Conservation (phyloP, 2,797 vertebrate species). For the Eleutherodactylus coqui region DNA sequence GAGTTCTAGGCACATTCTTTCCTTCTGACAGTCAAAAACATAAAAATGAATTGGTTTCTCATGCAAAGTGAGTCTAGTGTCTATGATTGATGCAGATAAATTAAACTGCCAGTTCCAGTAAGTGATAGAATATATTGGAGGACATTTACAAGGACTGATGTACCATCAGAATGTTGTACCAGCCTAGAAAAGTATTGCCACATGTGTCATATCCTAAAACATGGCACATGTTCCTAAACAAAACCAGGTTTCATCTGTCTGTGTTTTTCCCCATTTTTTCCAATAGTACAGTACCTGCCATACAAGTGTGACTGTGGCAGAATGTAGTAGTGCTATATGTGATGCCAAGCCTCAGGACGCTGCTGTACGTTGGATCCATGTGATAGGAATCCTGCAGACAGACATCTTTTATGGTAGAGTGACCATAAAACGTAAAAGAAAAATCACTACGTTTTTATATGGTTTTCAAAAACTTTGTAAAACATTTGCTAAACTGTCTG, state of each 20-base stretch:
- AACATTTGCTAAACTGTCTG: slow-evolving; percentile 34
- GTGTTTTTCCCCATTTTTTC: neutral
- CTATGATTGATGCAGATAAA: too few relatives aligned
- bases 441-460: neutral
- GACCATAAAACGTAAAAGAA: neutral
- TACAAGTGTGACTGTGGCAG: neutral
- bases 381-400: neutral
- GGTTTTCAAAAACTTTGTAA: neutral
- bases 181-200: neutral
- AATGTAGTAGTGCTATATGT: neutral
- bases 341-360: neutral
- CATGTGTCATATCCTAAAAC: neutral
- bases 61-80: too few relatives aligned
- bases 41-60: too few relatives aligned
- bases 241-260: neutral
- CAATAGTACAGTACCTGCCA: neutral
- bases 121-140: neutral
- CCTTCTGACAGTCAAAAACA: too few relatives aligned
- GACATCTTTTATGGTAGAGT: neutral
- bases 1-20: too few relatives aligned
- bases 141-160: neutral
- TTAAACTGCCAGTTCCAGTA: too few relatives aligned
- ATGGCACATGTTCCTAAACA: neutral
- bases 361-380: neutral
- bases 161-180: neutral